Conservation (phyloP, 1,140 invertebrate species). For the Venturia canescens region DNA sequence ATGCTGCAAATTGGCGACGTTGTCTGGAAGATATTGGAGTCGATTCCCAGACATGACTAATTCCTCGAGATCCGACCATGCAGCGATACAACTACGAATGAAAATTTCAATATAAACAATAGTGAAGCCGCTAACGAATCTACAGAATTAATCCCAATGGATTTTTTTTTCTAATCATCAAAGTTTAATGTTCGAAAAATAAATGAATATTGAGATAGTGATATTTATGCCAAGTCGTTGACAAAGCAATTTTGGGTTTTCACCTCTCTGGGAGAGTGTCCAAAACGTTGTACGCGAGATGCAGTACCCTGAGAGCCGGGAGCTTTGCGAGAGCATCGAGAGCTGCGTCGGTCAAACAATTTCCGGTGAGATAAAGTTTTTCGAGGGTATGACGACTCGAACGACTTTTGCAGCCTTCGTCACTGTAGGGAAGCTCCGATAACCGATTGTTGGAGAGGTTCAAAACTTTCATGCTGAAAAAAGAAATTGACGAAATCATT, state of each 20-base stretch:
- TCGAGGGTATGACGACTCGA: conserved; percentile 78
- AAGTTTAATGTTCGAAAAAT: no score
- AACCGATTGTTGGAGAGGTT: conserved; percentile 89
- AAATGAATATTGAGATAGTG: no score
- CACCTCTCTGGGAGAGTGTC: conserved; percentile 84
- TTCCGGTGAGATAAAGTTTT: conserved; percentile 86
- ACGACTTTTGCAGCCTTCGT: conserved; percentile 72
- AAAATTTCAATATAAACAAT: neutral
- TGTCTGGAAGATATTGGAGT: conserved; percentile 86
- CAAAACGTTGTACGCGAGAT: conserved; percentile 88
- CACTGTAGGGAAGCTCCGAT: conserved; percentile 81
- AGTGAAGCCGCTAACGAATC: neutral
- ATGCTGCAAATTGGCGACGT: conserved; percentile 84
- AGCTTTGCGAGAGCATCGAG: conserved; percentile 84
- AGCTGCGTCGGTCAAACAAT: conserved; percentile 85
- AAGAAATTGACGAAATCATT: neutral
- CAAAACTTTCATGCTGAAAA: conserved; percentile 81
- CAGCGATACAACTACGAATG: conserved; percentile 80
- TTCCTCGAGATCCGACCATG: conserved; percentile 88
- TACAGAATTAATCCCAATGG: conserved; percentile 5
- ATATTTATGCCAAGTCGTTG: no score
- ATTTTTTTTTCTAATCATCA: no score
- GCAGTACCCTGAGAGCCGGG: conserved; percentile 82
- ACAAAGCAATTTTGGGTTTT: neutral
- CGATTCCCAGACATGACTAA: conserved; percentile 89